Conservation (phyloP, 2,888 invertebrate species). For the Lymantria monacha region DNA sequence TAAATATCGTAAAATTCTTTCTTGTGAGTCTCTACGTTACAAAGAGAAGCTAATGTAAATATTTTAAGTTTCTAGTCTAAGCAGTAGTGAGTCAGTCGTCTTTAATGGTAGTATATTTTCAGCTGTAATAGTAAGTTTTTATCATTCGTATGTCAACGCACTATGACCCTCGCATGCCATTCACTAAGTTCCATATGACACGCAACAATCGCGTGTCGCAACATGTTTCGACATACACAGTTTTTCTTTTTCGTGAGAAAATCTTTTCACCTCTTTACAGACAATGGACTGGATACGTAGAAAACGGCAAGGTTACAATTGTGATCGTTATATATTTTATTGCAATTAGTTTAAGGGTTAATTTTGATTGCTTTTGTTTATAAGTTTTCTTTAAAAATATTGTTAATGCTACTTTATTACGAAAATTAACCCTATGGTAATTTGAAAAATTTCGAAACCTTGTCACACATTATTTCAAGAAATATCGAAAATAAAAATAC, state of each 20-base stretch:
- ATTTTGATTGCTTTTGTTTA: slow-evolving; percentile 5
- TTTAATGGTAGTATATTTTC: background rate
- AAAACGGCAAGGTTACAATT: slow-evolving; percentile 34
- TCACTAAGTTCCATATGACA: slow-evolving; percentile 48
- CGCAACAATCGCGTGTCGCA: slow-evolving; percentile 52
- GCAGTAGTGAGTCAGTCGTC: too few relatives aligned
- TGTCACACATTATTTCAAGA: too few relatives aligned
- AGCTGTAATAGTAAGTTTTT: background rate
- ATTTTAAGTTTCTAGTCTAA: too few relatives aligned
- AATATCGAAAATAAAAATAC: too few relatives aligned
- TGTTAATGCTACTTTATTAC: too few relatives aligned
- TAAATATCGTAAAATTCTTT: too few relatives aligned
- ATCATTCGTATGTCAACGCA: slow-evolving; percentile 33
- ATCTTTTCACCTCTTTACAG: slow-evolving; percentile 65
- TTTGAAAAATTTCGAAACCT: too few relatives aligned
- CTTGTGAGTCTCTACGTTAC: too few relatives aligned
- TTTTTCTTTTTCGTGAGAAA: slow-evolving; percentile 80
- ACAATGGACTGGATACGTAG: slow-evolving; percentile 54
- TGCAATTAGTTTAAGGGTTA: slow-evolving; percentile 1
- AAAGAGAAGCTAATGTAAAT: too few relatives aligned
- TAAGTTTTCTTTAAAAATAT: too few relatives aligned
- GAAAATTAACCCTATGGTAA: too few relatives aligned
- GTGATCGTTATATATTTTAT: slow-evolving; percentile 18
- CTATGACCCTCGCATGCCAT: slow-evolving; percentile 34
- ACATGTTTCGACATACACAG: slow-evolving; percentile 59